Percentiles rank a stretch among this genome's conserved stretches.
Evolutionary conservation across 2,888 invertebrate genomes (phyloP).

Genomic region (Hirudinaria manillensis): DNA sequence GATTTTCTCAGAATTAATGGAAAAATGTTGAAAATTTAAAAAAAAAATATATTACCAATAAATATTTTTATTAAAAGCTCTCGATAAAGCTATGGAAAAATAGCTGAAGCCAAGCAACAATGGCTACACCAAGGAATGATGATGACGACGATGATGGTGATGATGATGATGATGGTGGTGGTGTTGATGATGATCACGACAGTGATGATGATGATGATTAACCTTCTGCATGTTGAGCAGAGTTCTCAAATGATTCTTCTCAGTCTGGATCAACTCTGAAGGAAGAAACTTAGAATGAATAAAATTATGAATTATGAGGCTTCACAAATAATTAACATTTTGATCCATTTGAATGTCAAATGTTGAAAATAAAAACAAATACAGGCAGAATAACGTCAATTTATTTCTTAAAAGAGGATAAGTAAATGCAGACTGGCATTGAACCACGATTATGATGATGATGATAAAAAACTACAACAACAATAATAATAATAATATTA

Average conservation of each 20-base stretch:
- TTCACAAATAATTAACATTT: not conserved
- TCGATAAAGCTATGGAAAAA: not conserved
- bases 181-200: not conserved
- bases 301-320: not conserved
- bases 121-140: not conserved
- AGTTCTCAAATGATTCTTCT: conserved; percentile 90
- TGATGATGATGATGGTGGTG: not conserved
- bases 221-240: conserved; percentile 91
- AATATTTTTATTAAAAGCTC: not conserved
- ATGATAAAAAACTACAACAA: too few relatives aligned
- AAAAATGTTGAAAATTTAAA: too few relatives aligned
- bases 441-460: too few relatives aligned
- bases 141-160: not conserved
- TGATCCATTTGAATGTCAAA: not conserved
- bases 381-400: too few relatives aligned
- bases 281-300: conserved; percentile 22
- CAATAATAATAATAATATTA: conserved; percentile 21
- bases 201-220: conserved; percentile 13
- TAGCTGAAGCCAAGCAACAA: not conserved
- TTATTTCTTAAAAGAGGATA: too few relatives aligned
- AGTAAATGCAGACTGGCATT: too few relatives aligned
- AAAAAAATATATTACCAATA: not conserved
- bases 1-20: too few relatives aligned
- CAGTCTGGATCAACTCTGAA: conserved; percentile 82
- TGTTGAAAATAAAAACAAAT: too few relatives aligned